Base-by-base conservation (phyloP, 1,140 invertebrate species). In the Drosophila burlai region DNA sequence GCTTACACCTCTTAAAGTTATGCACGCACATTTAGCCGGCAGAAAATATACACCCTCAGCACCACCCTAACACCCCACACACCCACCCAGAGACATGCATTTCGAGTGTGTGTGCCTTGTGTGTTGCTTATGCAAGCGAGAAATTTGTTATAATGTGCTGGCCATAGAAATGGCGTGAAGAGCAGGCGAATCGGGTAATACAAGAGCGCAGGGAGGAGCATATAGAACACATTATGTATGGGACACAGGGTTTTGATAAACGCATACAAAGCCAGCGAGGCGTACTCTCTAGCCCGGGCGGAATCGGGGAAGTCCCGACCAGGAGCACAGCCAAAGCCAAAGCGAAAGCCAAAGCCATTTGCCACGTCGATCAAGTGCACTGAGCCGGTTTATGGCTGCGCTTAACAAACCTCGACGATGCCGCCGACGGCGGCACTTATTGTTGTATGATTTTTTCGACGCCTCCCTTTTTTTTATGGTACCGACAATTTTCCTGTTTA, bases 111-210 rank as follows among this genome's bases (percentile, higher is more conserved):
- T 36, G 36, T 38, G 36, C 36, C 36, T 31, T 50, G 76, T 73
- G 49, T 73, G 82, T 65, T 89, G 84, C 84, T 89, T 89, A 90
- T 89, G 84, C 84, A 89, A 90, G 84, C 84, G 85, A 79, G 85
- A 89, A 89, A 89, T 89, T 90, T 90, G 85, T 84, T 90, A 89
- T 89, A 89, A 89, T 89, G 81, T 89, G 81, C 81, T 72, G 84
- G 63, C 80, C 77, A 79, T 69, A 68, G 77, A 65, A 84, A 77
- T 67, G 67, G 80, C 61, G 60, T 68, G 58, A 29, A 40, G 46
- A 59, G 71, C 55, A 54, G 64, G 68, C 67, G 64, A 68, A 71
- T 68, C 67, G 64, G 40, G 54, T 57, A 55, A 55, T 57, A 58
- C 42, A 21, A 34, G 29, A 31, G 26, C 15, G 24, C 3, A 8